These are phyloP conservation scores for Callyntrura sp. DNA, from an alignment of 2,888 invertebrate genomes.

Conservation along the genomic window DNA sequence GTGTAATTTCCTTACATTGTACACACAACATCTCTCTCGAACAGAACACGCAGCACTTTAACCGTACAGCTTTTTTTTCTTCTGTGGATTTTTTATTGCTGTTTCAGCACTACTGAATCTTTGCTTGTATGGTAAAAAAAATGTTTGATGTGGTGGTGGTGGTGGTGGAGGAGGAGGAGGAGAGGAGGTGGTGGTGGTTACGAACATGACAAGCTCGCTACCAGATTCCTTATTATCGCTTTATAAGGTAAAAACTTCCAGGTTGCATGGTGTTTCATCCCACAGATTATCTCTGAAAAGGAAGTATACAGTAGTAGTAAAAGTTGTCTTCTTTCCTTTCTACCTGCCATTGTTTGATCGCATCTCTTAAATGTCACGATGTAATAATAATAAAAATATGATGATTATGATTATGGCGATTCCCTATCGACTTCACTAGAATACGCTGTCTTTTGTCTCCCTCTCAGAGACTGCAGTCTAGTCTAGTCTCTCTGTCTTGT, in stretches of 20 bases:
- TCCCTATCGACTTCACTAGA: constrained; percentile 3
- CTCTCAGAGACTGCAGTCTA: neutral
- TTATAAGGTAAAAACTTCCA: constrained; percentile 59
- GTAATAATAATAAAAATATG: constrained; percentile 25
- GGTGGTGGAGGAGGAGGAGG: constrained; percentile 20
- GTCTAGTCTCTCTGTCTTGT: neutral
- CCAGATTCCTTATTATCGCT: constrained; percentile 55
- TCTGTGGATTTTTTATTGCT: constrained; percentile 42
- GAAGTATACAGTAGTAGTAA: constrained; percentile 47
- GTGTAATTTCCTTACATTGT: constrained; percentile 29
- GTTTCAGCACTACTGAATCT: neutral
- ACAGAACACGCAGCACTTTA: neutral
- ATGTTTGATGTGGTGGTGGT: constrained; percentile 9
- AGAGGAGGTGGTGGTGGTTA: constrained; percentile 23
- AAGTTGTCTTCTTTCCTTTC: constrained; percentile 16
- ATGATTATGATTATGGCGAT: constrained; percentile 1
- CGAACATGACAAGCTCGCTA: constrained; percentile 42
- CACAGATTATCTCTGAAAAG: constrained; percentile 44
- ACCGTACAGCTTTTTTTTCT: constrained; percentile 34
- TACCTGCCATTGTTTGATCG: constrained; percentile 20
- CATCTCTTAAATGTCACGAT: constrained; percentile 33
- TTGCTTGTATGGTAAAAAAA: neutral
- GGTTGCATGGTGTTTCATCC: constrained; percentile 54
- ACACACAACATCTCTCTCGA: neutral
- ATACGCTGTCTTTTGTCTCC: neutral